Evolutionary conservation across 1,140 invertebrate genomes (phyloP).

Genomic region (Augochlora pura): DNA sequence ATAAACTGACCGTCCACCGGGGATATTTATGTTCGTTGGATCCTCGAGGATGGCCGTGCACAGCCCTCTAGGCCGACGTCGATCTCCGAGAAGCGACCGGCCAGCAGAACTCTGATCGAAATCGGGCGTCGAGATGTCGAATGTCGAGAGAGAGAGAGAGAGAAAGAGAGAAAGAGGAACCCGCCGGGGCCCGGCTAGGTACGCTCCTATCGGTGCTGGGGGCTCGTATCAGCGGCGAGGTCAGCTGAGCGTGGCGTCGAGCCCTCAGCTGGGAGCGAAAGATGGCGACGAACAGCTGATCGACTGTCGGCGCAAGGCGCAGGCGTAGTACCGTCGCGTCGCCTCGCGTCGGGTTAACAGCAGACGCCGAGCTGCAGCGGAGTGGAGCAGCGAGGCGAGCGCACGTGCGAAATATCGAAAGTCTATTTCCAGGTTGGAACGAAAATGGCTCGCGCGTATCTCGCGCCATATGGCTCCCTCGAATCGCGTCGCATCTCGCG

Average conservation of each 20-base stretch:
- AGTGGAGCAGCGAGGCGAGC: not conserved
- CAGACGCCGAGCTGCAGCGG: conserved; percentile 27
- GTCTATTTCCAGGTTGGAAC: conserved; percentile 55
- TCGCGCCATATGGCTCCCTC: conserved; percentile 41
- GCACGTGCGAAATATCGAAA: conserved; percentile 42
- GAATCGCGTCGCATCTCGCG: conserved; percentile 5
- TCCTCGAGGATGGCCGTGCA: too few relatives aligned
- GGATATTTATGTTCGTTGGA: not conserved
- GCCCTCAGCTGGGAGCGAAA: conserved; percentile 72
- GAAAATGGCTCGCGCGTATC: conserved; percentile 33
- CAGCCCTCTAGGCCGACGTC: too few relatives aligned
- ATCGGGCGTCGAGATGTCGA: too few relatives aligned
- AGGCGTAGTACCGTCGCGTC: not conserved
- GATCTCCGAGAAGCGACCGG: too few relatives aligned
- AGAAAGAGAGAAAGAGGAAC: not conserved
- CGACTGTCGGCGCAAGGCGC: conserved; percentile 35
- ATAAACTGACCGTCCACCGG: not conserved
- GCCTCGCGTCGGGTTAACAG: not conserved
- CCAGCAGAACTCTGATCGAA: too few relatives aligned
- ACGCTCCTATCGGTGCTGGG: conserved; percentile 34
- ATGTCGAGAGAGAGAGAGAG: too few relatives aligned
- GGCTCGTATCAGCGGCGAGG: conserved; percentile 64
- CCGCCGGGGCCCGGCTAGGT: not conserved
- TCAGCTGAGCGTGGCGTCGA: conserved; percentile 74
- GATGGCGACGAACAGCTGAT: conserved; percentile 78